Evolutionary conservation across 1,140 invertebrate genomes (phyloP), one percentile per base, ranked within the genome.

Genomic region (Sycophaga agraensis): DNA sequence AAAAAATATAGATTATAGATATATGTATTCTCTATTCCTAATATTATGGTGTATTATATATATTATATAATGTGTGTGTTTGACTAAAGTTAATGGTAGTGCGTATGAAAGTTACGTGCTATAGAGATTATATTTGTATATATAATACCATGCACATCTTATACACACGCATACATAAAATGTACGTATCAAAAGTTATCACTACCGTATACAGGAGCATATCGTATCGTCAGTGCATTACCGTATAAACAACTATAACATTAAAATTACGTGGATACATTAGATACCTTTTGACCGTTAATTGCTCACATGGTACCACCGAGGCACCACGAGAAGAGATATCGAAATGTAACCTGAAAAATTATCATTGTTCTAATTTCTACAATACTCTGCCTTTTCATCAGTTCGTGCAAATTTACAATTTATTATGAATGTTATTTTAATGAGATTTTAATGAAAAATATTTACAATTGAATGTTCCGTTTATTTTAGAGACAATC

Each of bases 201-300:
- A 56, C 51, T 62, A 62, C 59, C 21, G 35, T 55, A 61, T 49
- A 56, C 17, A 51, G 54, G 61, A 57, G 61, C 53, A 63, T 63
- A 63, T 63, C 61, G 61, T 63, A 63, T 63, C 54, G 54, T 63
- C 61, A 63, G 54, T 63, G 54, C 61, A 63, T 50, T 63, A 63
- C 53, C 54, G 55, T 22, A 63, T 58, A 63, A n/a, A 57, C 46
- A 63, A 53, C 21, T 50, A 63, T 63, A 61, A 61, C 50, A 61
- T 40, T 39, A 56, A 63, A 2, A 63, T 63, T 48, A 56, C 37
- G 21, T 48, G 14, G 45, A 55, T 50, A 35, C 26, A 53, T 40
- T 39, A 63, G 53, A 63, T 63, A 63, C 61, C 61, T 63, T 57
- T 51, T 40, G n/a, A 43, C 26, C 37, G 28, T 63, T 51, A 63